Base-by-base conservation (phyloP, 2,888 invertebrate species). In the Epinotia demarniana region DNA sequence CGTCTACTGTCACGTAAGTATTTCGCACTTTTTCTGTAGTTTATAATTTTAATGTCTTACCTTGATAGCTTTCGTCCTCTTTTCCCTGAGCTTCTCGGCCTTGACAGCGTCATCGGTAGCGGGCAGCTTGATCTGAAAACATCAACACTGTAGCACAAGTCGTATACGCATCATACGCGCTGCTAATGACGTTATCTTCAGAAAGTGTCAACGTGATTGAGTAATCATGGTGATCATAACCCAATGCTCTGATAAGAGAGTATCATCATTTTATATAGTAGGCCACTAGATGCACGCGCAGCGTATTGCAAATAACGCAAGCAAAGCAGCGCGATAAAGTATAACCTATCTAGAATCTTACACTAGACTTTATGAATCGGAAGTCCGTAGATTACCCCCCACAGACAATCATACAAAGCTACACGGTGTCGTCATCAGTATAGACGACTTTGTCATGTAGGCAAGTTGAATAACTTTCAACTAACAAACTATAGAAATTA, bases 201-300 rank as follows among this genome's bases (percentile, higher is more conserved):
- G 93, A 76, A 81, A 68, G 78, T 87, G 94, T 93, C 94, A 94
- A 93, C 92, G 92, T 93, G 90, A 81, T 85, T 77, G 79, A 79
- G 92, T 92, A 93, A 94, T 93, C 93, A 93, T 86, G 79, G 85
- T 80, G 49, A 0, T 93, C 93, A 94, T 93, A 93, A 93, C 93
- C 93, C 93, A 94, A 94, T 94, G 93, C 93, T 94, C 93, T 93
- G 92, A 87, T 78, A 80, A 90, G 88, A 91, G 90, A 80, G 77
- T 90, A 84, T 93, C 93, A 93, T 93, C 93, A 93, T 92, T 80
- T 83, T 11, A 72, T 69, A 73, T 63, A 88, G 27, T 87, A 81
- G 78, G 85, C 33, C 27, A 8, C 33, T 6, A 8, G 33, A 8
- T 8, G 6, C 33, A 27, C 23, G 23, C 33, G 33, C 0, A n/a